Percentiles rank a stretch among this genome's conserved stretches.
Conservation (phyloP, 2,113 vertebrate species). For the Corythaixoides concolor region DNA sequence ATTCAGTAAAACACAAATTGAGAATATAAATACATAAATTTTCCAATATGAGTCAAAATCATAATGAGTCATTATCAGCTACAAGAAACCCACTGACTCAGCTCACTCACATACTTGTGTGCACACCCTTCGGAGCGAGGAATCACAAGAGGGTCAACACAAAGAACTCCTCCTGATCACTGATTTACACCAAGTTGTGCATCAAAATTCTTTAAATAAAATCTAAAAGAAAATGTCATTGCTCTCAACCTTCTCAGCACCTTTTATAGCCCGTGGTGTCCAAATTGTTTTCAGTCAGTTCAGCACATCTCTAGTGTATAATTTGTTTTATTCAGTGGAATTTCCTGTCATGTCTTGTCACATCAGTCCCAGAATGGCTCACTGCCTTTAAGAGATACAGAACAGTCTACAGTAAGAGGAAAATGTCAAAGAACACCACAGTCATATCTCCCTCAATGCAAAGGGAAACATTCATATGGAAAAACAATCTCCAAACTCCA, state of each 20-base stretch:
- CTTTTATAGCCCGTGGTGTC: neutral
- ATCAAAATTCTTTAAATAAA: neutral
- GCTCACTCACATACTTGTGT: neutral
- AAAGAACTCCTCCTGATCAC: neutral
- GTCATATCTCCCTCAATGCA: neutral
- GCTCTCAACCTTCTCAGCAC: conserved; percentile 39
- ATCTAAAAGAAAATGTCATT: neutral
- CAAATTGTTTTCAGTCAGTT: conserved; percentile 57
- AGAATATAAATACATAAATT: neutral
- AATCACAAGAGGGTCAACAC: neutral
- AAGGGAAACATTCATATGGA: neutral
- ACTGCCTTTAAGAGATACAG: conserved; percentile 40
- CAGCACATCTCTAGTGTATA: conserved; percentile 38
- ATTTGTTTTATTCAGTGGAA: conserved; percentile 61
- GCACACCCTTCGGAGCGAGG: neutral
- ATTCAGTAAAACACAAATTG: neutral
- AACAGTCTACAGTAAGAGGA: neutral
- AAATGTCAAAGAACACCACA: conserved; percentile 42
- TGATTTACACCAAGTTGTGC: neutral
- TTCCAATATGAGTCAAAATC: neutral
- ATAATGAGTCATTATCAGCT: neutral
- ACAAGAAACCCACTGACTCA: neutral
- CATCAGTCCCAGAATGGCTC: conserved; percentile 21
- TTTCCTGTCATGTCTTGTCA: conserved; percentile 47
- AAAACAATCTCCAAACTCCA: neutral